Conservation (phyloP, 2,113 vertebrate species). For the Electrona antarctica region DNA sequence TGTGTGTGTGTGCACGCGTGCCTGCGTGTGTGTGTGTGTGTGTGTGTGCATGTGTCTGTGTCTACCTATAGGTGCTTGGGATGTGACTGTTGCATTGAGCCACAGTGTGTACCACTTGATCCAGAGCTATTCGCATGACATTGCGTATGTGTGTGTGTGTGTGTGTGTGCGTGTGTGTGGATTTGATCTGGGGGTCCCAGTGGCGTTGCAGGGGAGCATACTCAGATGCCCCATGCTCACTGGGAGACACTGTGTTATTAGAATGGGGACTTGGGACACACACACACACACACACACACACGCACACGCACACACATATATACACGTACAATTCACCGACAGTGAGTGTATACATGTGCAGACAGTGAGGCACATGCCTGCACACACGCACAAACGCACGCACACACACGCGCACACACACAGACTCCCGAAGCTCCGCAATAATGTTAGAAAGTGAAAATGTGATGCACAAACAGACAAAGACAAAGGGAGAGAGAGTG, state of each 20-base stretch:
- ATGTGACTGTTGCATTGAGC: constrained; percentile 31
- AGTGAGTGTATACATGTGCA: too few relatives aligned
- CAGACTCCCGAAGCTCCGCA: constrained; percentile 55
- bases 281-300: constrained; percentile 22
- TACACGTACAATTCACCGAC: not conserved
- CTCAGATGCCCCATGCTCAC: constrained; percentile 76
- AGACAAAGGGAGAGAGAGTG: constrained; percentile 35
- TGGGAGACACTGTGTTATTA: constrained; percentile 81
- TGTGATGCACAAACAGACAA: constrained; percentile 37
- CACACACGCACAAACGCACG: not conserved
- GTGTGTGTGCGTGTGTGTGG: constrained; percentile 21
- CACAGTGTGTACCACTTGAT: constrained; percentile 56
- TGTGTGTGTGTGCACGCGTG: constrained; percentile 13
- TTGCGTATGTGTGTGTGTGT: constrained; percentile 1
- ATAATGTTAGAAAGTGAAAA: constrained; percentile 48
- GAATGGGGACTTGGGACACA: constrained; percentile 75
- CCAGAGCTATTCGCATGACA: constrained; percentile 38
- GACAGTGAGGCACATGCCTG: too few relatives aligned
- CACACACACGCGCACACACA: constrained; percentile 10
- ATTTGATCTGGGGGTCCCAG: constrained; percentile 71
- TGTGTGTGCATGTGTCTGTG: not conserved
- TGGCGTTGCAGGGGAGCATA: constrained; percentile 64
- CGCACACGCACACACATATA: constrained; percentile 15
- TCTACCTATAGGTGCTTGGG: not conserved
- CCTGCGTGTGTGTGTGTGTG: constrained; percentile 19